Base-by-base conservation (phyloP, 2,888 invertebrate genomes). In the Lypha dubia region DNA sequence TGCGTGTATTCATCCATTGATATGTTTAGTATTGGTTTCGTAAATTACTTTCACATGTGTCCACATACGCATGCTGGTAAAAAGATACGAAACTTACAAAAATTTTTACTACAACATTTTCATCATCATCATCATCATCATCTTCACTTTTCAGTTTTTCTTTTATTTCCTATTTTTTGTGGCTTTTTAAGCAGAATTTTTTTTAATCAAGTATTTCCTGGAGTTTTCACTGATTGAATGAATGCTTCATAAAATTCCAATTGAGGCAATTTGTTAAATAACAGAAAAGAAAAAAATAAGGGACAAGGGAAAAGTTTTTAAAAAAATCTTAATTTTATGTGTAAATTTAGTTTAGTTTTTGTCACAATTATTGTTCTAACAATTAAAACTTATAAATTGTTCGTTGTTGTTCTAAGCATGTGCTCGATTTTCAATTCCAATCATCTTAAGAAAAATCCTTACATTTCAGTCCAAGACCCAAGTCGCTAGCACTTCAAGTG, bases 221-320 rank as follows among this genome's bases (percentile, higher is more conserved):
- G 62, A 13, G 44, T 80, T 75, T 75, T 85, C 79, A 20, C 77
- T 83, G 68, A 79, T 73, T 84, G 86, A 83, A 87, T 87, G 88
- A 87, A 88, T 89, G 88, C 89, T 89, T 89, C 89, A 91, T 90
- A 91, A 91, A 91, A 89, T 90, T 90, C 90, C 91, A 92, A 92
- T 92, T 92, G 92, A 91, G 90, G 90, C 91, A 92, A 92, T 92
- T 92, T 92, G 89, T 91, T 89, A 90, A 90, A 88, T 89, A 87
- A 87, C 88, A 84, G 88, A 87, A 89, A 60, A 17, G 56, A 13
- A 5, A 1, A 6, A 35, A n/a, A n/a, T n/a, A n/a, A n/a, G n/a
- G n/a, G n/a, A n/a, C 11, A 32, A 7, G n/a, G 6, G 20, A 20
- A 11, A 41, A 17, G 2, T 60, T 20, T 67, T 28, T 44, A 53